Base-by-base conservation (phyloP, 2,113 vertebrate species). In the Heterotilapia buettikoferi region DNA sequence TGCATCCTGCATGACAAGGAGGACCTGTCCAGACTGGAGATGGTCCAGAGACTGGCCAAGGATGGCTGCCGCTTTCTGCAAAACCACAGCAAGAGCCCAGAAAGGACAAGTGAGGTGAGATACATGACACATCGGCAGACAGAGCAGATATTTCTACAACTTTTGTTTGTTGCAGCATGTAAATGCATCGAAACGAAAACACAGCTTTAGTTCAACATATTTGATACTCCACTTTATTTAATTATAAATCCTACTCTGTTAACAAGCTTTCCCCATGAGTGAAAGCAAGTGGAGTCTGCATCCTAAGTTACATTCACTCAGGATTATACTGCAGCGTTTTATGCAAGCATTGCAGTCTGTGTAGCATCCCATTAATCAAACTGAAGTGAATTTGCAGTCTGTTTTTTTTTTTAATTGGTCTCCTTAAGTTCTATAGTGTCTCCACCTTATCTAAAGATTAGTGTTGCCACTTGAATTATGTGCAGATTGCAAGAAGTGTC, bases 41-140 rank as follows among this genome's bases (percentile, higher is more conserved):
- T 98, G 95, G 97, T 98, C 88, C 98, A 98, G 96, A 98, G 97
- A 95, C 96, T 99, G 95, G 96, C 98, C 21, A 98, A 97, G 96
- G 98, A 98, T 78, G 97, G 98, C 92, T 97, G 96, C 89, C 98
- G 97, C 78, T 96, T 98, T 94, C 91, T 97, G 84, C 98, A 98
- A 91, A 93, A 90, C 38, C 97, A 97, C 11, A 96, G 97, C 40
- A 98, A 96, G 89, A 94, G 93, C 33, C 91, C 47, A 4, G 97
- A 98, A 90, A 97, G 96, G 66, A 93, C 96, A 86, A 96, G 96
- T 14, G 97, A 98, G 93, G 98, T 99, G 97, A 97, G 98, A 84
- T 7, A 57, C 45, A 85, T 29, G 71, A 50, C 43, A 76, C 43
- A 50, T 78, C 1, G 11, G 43, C 26, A 50, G 73, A 19, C 45